Evolutionary conservation across 2,113 vertebrate genomes (phyloP), one percentile per base, ranked within the genome.

Genomic region (Tupaia chinensis): DNA sequence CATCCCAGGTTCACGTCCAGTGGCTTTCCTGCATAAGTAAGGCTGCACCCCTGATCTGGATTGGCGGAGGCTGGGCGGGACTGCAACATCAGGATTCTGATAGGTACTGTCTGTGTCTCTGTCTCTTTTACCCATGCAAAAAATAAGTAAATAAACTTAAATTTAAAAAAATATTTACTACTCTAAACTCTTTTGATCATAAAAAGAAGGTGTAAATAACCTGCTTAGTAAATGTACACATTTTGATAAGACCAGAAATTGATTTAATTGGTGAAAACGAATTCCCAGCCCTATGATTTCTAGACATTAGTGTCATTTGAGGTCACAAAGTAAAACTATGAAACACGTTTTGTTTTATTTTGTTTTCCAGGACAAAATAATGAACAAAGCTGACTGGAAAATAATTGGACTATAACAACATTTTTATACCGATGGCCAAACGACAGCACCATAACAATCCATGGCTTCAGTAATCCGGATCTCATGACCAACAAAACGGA

Each of bases 361-460:
- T 44, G 44, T 44, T 56, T 63, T 90, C 63, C 20, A 73, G 9
- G n/a, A 86, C 8, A 54, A 4, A 63, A 69, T 25, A 95, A 92
- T n/a, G 27, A 85, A 44, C 13, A 90, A 79, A 89, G 83, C 61
- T 25, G 32, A 10, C 53, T 82, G 15, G 34, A 93, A 72, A 97
- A 73, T 8, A 66, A 66, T 1, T 60, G 6, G 54, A 56, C 91
- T 29, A 0, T 22, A 84, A 53, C 17, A 72, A 83, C 84, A 44
- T 60, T 2, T 81, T 74, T 44, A 54, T 99, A 99, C 99, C 97
- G 99, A 99, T 87, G 99, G 99, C 99, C 99, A 99, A 90, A 99
- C 99, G 0, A 99, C 98, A 72, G 99, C 99, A 15, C 99, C 99
- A 0, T 99, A 99, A 81, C 98, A 98, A 70, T 99, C 99, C 19